phyloP scores from a whole-genome alignment of 2,113 vertebrate species.

The Leptocoma aspasia region DNA sequence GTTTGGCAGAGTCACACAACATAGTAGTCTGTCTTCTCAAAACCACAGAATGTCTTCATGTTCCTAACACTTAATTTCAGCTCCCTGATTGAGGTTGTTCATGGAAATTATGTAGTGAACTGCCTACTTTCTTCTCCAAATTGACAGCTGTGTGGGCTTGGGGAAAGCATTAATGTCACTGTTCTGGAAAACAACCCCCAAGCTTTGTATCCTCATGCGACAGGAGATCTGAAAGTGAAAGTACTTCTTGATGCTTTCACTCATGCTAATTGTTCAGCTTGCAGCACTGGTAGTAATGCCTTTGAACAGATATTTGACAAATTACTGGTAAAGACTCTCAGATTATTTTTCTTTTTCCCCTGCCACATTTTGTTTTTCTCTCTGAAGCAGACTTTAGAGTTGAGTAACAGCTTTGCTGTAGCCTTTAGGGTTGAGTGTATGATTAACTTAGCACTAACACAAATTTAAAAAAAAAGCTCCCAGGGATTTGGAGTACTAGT shows the following conservation, averaged over 20 bases:
- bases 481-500: background rate
- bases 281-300: conserved; percentile 32
- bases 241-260: conserved; percentile 37
- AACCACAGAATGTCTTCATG: background rate
- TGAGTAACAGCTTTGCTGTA: background rate
- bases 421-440: background rate
- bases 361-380: background rate
- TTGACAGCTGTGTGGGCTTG: conserved; percentile 65
- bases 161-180: conserved; percentile 59
- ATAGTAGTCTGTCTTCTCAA: conserved; percentile 4
- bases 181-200: conserved; percentile 50
- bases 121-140: conserved; percentile 47
- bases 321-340: background rate
- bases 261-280: conserved; percentile 50
- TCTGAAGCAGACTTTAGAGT: background rate
- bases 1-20: background rate
- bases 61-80: conserved; percentile 19
- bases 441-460: background rate
- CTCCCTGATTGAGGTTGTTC: conserved; percentile 33
- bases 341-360: background rate
- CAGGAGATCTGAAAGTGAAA: conserved; percentile 30
- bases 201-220: conserved; percentile 36
- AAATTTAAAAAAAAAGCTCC: background rate
- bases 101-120: conserved; percentile 45
- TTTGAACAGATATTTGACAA: conserved; percentile 32